phyloP scores from a whole-genome alignment of 2,113 vertebrate genomes.

The Mustela lutreola region DNA sequence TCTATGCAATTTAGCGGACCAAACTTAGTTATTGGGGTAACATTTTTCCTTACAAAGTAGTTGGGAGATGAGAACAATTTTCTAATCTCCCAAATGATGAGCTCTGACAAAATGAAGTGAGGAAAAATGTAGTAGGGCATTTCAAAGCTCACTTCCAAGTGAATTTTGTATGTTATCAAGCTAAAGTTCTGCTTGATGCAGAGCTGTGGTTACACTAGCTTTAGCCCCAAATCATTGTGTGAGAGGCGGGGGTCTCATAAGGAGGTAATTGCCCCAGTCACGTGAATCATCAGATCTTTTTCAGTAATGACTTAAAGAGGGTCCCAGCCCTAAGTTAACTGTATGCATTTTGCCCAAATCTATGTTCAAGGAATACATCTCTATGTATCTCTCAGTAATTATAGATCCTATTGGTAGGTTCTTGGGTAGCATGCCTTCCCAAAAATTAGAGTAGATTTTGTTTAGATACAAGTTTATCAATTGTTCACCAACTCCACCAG shows the following conservation, averaged over 20 bases:
- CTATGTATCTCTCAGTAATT: background rate
- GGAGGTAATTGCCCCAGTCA: background rate
- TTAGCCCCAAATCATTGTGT: background rate
- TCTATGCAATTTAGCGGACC: background rate
- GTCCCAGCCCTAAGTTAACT: background rate
- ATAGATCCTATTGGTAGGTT: slow-evolving; percentile 17
- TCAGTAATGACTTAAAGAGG: background rate
- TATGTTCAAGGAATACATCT: background rate
- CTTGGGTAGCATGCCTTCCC: background rate
- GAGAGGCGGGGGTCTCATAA: background rate
- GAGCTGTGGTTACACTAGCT: background rate
- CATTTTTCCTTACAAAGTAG: background rate
- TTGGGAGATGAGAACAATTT: background rate
- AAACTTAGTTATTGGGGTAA: background rate
- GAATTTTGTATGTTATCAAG: background rate
- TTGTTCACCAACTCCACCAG: background rate
- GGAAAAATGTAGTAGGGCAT: background rate
- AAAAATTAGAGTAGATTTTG: slow-evolving; percentile 45
- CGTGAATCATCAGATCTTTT: background rate
- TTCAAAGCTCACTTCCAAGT: background rate
- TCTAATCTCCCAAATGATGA: background rate
- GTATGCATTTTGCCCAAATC: background rate
- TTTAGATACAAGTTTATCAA: background rate
- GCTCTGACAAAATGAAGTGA: background rate
- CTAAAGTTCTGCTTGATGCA: background rate